These are phyloP conservation scores for Xiphophorus maculatus DNA, from an alignment of 2,113 vertebrate genomes.

Conservation along the genomic window DNA sequence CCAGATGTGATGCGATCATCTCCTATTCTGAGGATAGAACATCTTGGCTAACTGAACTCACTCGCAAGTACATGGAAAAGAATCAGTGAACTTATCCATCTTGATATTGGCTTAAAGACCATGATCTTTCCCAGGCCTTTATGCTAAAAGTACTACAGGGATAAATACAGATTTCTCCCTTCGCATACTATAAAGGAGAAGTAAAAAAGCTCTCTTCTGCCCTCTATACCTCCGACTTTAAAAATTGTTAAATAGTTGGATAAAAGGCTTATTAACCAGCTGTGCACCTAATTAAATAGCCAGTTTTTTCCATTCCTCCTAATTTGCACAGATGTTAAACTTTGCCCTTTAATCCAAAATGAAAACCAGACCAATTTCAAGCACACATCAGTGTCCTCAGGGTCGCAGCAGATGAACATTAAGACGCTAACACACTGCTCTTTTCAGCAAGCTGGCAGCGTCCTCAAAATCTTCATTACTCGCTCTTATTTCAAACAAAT, in stretches of 20 bases:
- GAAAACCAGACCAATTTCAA: conserved; percentile 41
- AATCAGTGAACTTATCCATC: conserved; percentile 49
- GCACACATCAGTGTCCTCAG: conserved; percentile 2
- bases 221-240: conserved; percentile 55
- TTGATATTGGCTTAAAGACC: conserved; percentile 31
- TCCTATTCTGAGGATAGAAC: conserved; percentile 35
- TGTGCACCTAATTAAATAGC: conserved; percentile 49
- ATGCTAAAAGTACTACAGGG: conserved; percentile 21
- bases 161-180: conserved; percentile 12
- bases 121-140: conserved; percentile 11
- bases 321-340: conserved; percentile 34
- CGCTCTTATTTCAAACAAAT: conserved; percentile 65
- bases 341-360: conserved; percentile 35
- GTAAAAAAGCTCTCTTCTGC: conserved; percentile 70
- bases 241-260: conserved; percentile 36
- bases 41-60: conserved; percentile 27
- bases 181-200: conserved; percentile 4
- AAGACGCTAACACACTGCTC: conserved; percentile 40
- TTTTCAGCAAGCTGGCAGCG: conserved; percentile 63
- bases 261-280: conserved; percentile 59
- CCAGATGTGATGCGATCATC: conserved; percentile 53
- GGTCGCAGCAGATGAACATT: conserved; percentile 39
- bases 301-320: conserved; percentile 3
- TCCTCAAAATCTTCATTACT: conserved; percentile 52
- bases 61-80: conserved; percentile 26